These are phyloP conservation scores for Melipona quadrifasciata DNA, from an alignment of 1,140 invertebrate genomes.

Conservation along the genomic window DNA sequence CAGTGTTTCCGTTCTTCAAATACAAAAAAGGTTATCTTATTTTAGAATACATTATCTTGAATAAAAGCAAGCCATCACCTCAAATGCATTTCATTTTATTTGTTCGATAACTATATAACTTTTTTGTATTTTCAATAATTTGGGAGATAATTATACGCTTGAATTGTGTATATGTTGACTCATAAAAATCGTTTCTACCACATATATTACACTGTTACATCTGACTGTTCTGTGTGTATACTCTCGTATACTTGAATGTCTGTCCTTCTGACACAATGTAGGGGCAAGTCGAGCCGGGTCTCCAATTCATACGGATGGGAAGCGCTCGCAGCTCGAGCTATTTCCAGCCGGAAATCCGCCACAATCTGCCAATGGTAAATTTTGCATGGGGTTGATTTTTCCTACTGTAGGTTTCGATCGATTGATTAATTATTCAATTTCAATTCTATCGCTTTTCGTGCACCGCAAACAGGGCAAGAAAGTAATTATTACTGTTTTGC, in stretches of 20 bases:
- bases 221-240: slow-evolving; percentile 71
- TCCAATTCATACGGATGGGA: slow-evolving; percentile 81
- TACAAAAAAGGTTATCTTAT: not conserved
- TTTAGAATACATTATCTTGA: not conserved
- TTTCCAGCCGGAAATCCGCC: slow-evolving; percentile 85
- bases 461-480: slow-evolving; percentile 9
- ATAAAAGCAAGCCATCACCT: not conserved
- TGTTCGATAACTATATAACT: not conserved
- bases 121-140: not conserved
- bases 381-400: slow-evolving; percentile 75
- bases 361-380: slow-evolving; percentile 89
- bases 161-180: not conserved
- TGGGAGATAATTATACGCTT: not conserved
- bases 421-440: slow-evolving; percentile 23
- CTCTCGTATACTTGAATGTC: slow-evolving; percentile 79
- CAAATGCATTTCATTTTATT: not conserved
- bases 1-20: not conserved
- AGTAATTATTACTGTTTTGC: slow-evolving; percentile 32
- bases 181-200: not conserved
- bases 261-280: slow-evolving; percentile 81
- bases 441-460: slow-evolving; percentile 24
- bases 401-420: not conserved
- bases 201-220: slow-evolving; percentile 45
- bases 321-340: slow-evolving; percentile 87
- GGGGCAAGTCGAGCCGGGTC: slow-evolving; percentile 88